Base-by-base conservation (phyloP, 2,888 invertebrate species). In the Chirona hameri region DNA sequence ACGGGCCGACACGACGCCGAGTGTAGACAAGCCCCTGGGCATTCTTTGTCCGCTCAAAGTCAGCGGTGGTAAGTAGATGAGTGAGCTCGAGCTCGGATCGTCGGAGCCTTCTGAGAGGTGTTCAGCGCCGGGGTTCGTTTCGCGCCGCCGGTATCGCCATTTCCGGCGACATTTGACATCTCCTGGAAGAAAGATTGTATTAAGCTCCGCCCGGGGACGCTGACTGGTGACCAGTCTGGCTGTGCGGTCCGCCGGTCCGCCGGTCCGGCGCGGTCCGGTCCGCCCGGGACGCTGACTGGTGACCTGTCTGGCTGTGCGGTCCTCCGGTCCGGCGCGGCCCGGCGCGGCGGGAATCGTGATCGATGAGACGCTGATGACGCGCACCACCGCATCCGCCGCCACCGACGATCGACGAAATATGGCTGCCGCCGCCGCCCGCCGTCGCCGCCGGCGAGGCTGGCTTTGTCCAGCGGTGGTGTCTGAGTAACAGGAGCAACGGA, bases 341-440 rank as follows among this genome's bases (percentile, higher is more conserved):
- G n/a, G n/a, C 39, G 9, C 18, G 39, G 3, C 72, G 69, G 4
- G 12, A 1, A 29, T 1, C 18, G 76, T 76, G 76, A 76, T 76
- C 76, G 76, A 76, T 76, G 76, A 7, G 39, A 2, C 27, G 39
- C 76, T 24, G 76, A 76, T 46, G 76, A 46, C 46, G 39, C 9
- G 39, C 24, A 39, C 76, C 18, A 24, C 24, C 46, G 76, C 76
- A 39, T 72, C 76, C 76, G 76, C 24, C 76, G 76, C 24, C 76
- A 24, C 76, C 76, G 76, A 24, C 76, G 76, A 76, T 46, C 76
- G 76, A 24, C 76, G 76, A 76, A 76, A 76, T 46, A 76, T 76
- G 76, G 76, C 76, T 39, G 46, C 76, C 76, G 27, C 10, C 39
- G 31, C 5, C 9, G 31, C 18, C 27, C 31, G 72, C 18, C 29